Conservation (phyloP, 2,888 invertebrate species). For the Cephalotes varians region DNA sequence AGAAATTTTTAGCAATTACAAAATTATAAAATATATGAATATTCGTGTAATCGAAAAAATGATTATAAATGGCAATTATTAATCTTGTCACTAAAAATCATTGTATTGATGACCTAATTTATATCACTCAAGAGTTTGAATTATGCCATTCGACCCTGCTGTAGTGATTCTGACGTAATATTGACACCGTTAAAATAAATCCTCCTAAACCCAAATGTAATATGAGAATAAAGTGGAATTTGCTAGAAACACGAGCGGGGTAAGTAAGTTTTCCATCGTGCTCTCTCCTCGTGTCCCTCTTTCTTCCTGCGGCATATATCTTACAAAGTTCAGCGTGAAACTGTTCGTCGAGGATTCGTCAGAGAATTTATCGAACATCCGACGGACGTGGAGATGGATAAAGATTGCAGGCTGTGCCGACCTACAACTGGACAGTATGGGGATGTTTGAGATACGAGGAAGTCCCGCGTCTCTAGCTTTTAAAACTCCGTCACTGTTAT, state of each 20-base stretch:
- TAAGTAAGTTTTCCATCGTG: constrained; percentile 15
- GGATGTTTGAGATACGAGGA: constrained; percentile 65
- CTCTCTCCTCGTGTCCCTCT: neutral
- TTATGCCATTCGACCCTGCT: neutral
- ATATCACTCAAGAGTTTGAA: neutral
- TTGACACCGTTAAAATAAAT: constrained; percentile 29
- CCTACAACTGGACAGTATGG: constrained; percentile 52
- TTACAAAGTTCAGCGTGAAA: constrained; percentile 11
- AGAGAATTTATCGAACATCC: constrained; percentile 64
- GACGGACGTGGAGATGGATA: constrained; percentile 58
- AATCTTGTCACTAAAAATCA: constrained; percentile 3
- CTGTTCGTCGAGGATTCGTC: constrained; percentile 5
- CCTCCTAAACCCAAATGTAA: constrained; percentile 33
- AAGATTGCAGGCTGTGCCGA: constrained; percentile 21
- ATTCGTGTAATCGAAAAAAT: neutral
- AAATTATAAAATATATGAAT: constrained; percentile 3
- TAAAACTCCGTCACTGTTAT: constrained; percentile 76
- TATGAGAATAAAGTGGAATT: constrained; percentile 34
- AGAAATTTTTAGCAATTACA: neutral
- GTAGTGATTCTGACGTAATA: constrained; percentile 22
- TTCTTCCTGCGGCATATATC: neutral
- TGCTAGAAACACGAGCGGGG: constrained; percentile 17
- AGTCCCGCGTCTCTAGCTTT: constrained; percentile 62
- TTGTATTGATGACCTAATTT: neutral
- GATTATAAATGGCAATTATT: neutral